Base-by-base conservation (phyloP, 2,797 vertebrate genomes). In the Triplophysa bombifrons region DNA sequence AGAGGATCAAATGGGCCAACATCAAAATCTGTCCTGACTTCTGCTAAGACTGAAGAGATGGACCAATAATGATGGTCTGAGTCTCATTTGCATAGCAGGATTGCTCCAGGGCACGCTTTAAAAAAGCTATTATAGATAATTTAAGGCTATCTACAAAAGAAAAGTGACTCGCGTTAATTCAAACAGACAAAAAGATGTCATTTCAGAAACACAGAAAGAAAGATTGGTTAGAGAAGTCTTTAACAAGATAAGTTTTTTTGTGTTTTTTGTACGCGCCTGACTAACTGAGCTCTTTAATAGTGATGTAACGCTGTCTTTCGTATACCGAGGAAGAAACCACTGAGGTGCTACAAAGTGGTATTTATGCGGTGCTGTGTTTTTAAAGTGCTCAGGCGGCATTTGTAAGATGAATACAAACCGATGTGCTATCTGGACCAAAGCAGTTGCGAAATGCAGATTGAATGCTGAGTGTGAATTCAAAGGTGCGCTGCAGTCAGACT, bases 51-150 rank as follows among this genome's bases (percentile, higher is more conserved):
- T 38, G 58, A 78, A 78, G 55, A 48, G 22, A 72, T 1, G 13
- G 38, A 53, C 61, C 2, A 90, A 94, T 94, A 94, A 94, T 90
- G 90, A 91, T 93, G 93, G 90, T 94, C 93, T 94, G 89, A 90
- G 93, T 92, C 95, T 95, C 93, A 95, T 95, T 96, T 95, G 94
- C 93, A 89, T 93, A 90, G 92, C 89, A 87, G 88, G 84, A 72
- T 90, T 91, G 90, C 89, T 89, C 92, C 88, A 86, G 88, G 89
- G 91, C 87, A 90, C 86, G 90, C 91, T 91, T 92, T 90, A 88
- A 88, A 93, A 93, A 96, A 95, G 95, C 96, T 94, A 96, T 96
- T 96, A 96, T 94, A 96, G 94, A 96, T 96, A 96, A 96, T 93
- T 96, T 94, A 94, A 94, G 93, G 91, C 90, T 84, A 84, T 77